Percentiles rank a stretch among this genome's conserved stretches.
These are phyloP conservation scores for Yponomeuta plumbellus DNA, from an alignment of 2,888 invertebrate genomes.

Conservation along the genomic window DNA sequence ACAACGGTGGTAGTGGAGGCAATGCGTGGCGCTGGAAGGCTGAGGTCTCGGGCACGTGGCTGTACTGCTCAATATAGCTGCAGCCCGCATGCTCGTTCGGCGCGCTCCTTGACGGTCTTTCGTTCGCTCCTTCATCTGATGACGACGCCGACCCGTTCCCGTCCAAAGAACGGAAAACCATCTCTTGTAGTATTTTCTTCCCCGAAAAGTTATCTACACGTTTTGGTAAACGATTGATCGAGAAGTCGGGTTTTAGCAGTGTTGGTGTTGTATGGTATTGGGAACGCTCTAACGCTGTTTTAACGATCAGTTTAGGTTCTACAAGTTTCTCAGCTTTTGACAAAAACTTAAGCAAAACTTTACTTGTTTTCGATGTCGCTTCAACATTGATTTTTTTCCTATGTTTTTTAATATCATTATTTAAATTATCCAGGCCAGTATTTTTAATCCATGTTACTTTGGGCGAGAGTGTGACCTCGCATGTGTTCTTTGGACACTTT, in stretches of 20 bases:
- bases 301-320: background rate
- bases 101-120: conserved; percentile 36
- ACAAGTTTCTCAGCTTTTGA: background rate
- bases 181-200: conserved; percentile 56
- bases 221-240: conserved; percentile 27
- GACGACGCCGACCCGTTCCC: conserved; percentile 50
- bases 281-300: background rate
- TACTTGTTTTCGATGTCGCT: background rate
- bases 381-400: background rate
- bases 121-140: conserved; percentile 53
- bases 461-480: background rate
- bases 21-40: conserved; percentile 63
- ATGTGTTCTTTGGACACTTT: background rate
- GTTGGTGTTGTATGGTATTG: background rate
- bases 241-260: background rate
- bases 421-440: background rate
- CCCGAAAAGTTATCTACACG: conserved; percentile 51
- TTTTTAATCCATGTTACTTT: background rate
- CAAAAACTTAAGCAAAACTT: background rate
- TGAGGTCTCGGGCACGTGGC: conserved; percentile 63
- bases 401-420: conserved; percentile 1
- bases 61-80: conserved; percentile 66
- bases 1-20: conserved; percentile 39
- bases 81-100: conserved; percentile 42
- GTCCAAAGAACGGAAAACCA: conserved; percentile 55